Base-by-base conservation (phyloP, 2,113 vertebrate genomes). In the Pterophyllum scalare region DNA sequence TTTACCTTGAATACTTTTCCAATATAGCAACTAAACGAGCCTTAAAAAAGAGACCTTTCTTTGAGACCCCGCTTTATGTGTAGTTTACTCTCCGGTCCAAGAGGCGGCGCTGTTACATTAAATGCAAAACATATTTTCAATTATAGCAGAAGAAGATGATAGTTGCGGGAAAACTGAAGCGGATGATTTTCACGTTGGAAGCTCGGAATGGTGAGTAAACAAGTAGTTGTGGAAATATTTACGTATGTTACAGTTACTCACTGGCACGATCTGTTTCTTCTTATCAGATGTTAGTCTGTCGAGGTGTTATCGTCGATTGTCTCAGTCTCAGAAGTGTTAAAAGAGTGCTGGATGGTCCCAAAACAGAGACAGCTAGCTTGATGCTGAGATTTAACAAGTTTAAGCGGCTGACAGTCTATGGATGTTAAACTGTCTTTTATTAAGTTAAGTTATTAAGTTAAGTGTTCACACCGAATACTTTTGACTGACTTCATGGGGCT, bases 91-190 rank as follows among this genome's bases (percentile, higher is more conserved):
- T 54, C 24, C 70, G 1, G 1, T 11, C 61, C 65, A 13, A 0
- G 17, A 35, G 79, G 74, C 6, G 78, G 83, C 86, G 86, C 85
- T 79, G 62, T 85, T 1, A 5, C 4, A 3, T 2, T 1, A 49
- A 2, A 2, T 1, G 5, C 14, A 31, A 38, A 26, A 19, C 2
- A 3, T 43, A 4, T 0, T 72, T 54, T 33, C 26, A 65, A 49
- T 4, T 0, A 17, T 7, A 20, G 35, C 14, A 77, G 89, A 93
- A 91, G 87, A 90, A 93, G 89, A 83, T 17, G 4, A 12, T 22
- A 94, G 88, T 94, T 93, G 95, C 95, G 95, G 95, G 95, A 96
- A 96, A 96, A 95, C 89, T 79, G 10, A 92, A 95, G 93, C 57
- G 8, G 46, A 0, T 59, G 17, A 3, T 13, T 11, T 5, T 10